Base-by-base conservation (phyloP, 2,113 vertebrate genomes). In the Atractosteus spatula region DNA sequence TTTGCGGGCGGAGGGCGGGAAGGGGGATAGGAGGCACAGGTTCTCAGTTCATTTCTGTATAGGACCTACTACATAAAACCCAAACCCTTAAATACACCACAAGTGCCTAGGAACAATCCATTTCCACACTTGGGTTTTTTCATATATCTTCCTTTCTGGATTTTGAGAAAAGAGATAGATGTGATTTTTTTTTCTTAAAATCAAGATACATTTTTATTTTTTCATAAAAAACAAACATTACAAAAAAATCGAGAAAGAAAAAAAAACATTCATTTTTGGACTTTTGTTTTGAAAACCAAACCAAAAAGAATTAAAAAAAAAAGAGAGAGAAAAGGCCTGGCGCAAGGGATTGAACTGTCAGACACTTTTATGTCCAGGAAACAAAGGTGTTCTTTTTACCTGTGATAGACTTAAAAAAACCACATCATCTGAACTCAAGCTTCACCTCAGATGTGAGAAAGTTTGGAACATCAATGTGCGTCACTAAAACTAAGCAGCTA, bases 201-300 rank as follows among this genome's bases (percentile, higher is more conserved):
- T 89, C 90, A 92, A 85, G 87, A 93, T 92, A 93, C 87, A 90
- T 91, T 93, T 83, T 92, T 89, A 90, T 87, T 69, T 89, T 91
- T 91, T 89, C 83, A 89, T 91, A 90, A 92, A 92, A 92, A 92
- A 92, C 86, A 90, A 91, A 91, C 89, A 89, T 90, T 90, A 91
- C 86, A 92, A 91, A 92, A 83, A 77, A 72, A 89, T 88, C 83
- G 41, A 62, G 89, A 80, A 86, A 75, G 89, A 88, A 82, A 88
- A 82, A 83, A 29, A 76, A 86, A 87, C 78, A 81, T 78, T 82
- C 82, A 74, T 59, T 69, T 81, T 84, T 83, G 85, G 76, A 75
- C 80, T 81, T 82, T 68, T 76, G 83, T 78, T 82, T 81, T 80
- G 70, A 78, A 72, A 70, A 73, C 45, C 51, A 68, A 69, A 57